phyloP scores from a whole-genome alignment of 1,140 invertebrate genomes.

The Ylistrum balloti region DNA sequence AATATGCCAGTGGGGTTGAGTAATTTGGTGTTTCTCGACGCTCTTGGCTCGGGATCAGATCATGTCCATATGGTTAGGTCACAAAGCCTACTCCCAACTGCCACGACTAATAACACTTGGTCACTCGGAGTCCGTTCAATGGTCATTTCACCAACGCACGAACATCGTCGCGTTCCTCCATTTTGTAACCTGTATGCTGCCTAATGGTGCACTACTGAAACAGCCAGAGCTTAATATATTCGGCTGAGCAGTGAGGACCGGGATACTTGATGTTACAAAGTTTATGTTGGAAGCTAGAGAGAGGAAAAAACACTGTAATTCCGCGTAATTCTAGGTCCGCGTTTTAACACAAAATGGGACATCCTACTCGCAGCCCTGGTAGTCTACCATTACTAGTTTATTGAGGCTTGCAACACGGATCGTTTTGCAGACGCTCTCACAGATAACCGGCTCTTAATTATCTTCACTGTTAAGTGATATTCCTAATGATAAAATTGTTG shows the following conservation, averaged over 20 bases:
- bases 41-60: slow-evolving; percentile 11
- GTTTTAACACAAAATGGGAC: not conserved
- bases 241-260: not conserved
- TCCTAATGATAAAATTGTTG: not conserved
- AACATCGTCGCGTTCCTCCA: not conserved
- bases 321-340: not conserved
- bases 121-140: not conserved
- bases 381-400: not conserved
- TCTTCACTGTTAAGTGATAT: not conserved
- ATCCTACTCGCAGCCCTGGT: not conserved
- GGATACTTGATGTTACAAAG: not conserved
- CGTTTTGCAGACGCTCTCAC: not conserved
- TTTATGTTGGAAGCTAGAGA: slow-evolving; percentile 7
- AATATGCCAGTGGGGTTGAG: not conserved
- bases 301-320: not conserved
- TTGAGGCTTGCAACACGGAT: not conserved
- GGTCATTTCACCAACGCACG: not conserved
- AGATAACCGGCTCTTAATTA: not conserved
- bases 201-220: not conserved
- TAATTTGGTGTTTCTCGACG: not conserved
- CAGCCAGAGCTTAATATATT: not conserved
- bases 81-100: not conserved
- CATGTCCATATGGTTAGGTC: not conserved
- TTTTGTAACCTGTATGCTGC: not conserved
- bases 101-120: not conserved